phyloP scores from a whole-genome alignment of 2,113 vertebrate species.

The Macquaria ambigua region DNA sequence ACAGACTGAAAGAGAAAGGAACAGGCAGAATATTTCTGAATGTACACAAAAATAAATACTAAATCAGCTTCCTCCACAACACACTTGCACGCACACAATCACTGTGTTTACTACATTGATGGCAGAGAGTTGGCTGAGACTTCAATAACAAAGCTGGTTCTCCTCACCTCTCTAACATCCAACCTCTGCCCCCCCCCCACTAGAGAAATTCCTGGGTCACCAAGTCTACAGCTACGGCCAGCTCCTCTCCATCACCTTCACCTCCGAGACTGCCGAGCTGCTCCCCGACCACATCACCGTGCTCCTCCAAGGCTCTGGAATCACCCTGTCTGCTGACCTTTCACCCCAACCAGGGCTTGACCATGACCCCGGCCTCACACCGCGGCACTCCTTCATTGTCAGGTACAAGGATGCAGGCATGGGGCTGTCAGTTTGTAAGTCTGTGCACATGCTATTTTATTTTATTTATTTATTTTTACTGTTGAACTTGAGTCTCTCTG shows the following conservation, averaged over 20 bases:
- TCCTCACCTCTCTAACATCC: conserved; percentile 34
- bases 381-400: conserved; percentile 77
- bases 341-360: conserved; percentile 33
- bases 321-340: conserved; percentile 75
- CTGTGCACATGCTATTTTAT: conserved; percentile 13
- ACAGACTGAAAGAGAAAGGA: background rate
- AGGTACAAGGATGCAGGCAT: conserved; percentile 70
- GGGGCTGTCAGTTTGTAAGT: conserved; percentile 17
- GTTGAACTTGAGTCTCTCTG: conserved; percentile 19
- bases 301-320: conserved; percentile 86
- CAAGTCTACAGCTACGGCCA: conserved; percentile 90
- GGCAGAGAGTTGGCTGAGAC: background rate
- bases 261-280: conserved; percentile 63
- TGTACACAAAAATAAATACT: conserved; percentile 11
- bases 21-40: conserved; percentile 12
- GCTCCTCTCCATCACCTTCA: conserved; percentile 87
- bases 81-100: background rate
- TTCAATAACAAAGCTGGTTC: conserved; percentile 33
- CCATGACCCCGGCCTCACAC: background rate
- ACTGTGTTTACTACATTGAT: conserved; percentile 1
- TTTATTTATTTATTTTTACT: background rate
- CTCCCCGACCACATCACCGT: conserved; percentile 75
- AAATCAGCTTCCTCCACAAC: conserved; percentile 10
- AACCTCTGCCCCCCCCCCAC: conserved; percentile 20
- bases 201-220: conserved; percentile 91